Evolutionary conservation across 2,113 vertebrate genomes (phyloP), one percentile per base, ranked within the genome.

Genomic region (Thamnophis sirtalis): DNA sequence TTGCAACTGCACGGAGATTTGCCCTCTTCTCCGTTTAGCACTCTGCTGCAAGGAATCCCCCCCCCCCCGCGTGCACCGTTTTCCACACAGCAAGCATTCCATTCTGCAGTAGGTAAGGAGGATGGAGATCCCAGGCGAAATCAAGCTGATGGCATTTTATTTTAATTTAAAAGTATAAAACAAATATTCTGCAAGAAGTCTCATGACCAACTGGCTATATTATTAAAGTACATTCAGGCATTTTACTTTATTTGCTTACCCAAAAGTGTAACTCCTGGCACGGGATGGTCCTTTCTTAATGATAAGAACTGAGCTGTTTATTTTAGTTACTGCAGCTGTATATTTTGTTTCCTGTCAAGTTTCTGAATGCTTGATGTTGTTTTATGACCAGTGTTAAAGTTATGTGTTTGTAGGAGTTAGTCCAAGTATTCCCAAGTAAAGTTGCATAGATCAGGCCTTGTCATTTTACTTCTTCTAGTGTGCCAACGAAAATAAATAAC

Each of bases 181-280:
- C 68, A 93, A 94, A 49, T 88, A 38, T 48, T 53, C 90, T 90
- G 26, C 56, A 90, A 73, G 85, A 93, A 96, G 94, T 91, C 54
- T 53, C 56, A 91, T 87, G 92, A 89, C 92, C 94, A 8, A 94
- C 92, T 94, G 86, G 50, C 88, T 93, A 22, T 91, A 60, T 96
- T 91, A 60, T 96, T 95, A 94, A 54, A 68, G 90, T 90, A 68
- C 92, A 89, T 92, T 87, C 50, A 48, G 84, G 9, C 33, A 86
- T 90, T 93, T 85, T 95, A 90, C 22, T 91, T 95, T 92, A 90
- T 93, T 85, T 95, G 91, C 24, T 91, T 95, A 93, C 88, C 10
- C 56, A 89, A 96, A 92, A 94, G 94, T 95, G 84, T 90, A 95
- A 96, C 84, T 90, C 0, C 94, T 92, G 73, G 86, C 95, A 97